Conservation (phyloP, 1,140 invertebrate genomes). For the Drosophila sucinea region DNA sequence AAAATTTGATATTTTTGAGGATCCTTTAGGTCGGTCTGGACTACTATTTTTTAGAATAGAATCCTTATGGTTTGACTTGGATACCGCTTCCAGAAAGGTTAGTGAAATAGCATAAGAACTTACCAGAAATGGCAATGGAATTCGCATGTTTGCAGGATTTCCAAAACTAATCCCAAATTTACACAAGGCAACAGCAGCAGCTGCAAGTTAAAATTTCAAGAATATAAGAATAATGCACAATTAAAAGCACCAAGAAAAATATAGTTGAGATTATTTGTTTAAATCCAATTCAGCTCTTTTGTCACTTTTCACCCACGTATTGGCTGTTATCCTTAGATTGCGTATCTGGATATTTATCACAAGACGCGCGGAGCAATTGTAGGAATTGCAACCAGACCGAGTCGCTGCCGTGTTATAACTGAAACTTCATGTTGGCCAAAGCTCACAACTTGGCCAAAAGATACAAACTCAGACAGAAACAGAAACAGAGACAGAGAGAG, state of each 20-base stretch:
- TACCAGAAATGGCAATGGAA: slow-evolving; percentile 62
- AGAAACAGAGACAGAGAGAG: slow-evolving; percentile 30
- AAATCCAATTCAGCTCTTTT: slow-evolving; percentile 5
- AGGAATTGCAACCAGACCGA: slow-evolving; percentile 53
- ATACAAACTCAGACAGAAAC: slow-evolving; percentile 18
- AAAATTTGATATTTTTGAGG: too few species aligned
- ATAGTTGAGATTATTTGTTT: neutral
- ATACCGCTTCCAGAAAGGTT: too few species aligned
- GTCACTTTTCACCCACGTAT: slow-evolving; percentile 51
- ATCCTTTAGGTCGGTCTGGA: too few species aligned
- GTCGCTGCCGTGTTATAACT: slow-evolving; percentile 69
- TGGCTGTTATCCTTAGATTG: slow-evolving; percentile 50
- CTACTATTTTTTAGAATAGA: too few species aligned
- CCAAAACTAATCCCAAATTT: slow-evolving; percentile 31
- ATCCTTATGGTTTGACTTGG: too few species aligned
- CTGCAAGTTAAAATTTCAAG: slow-evolving; percentile 36
- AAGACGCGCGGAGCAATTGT: slow-evolving; percentile 55
- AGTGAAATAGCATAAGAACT: slow-evolving; percentile 17
- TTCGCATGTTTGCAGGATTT: slow-evolving; percentile 57
- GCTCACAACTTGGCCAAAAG: slow-evolving; percentile 46
- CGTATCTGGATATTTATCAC: slow-evolving; percentile 32
- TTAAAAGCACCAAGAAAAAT: slow-evolving; percentile 21
- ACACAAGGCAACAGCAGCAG: slow-evolving; percentile 15
- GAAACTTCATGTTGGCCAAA: slow-evolving; percentile 56
- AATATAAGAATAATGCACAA: slow-evolving; percentile 7